A percentile compares a stretch with the other conserved stretches of the same genome.
Evolutionary conservation across 2,113 vertebrate genomes (phyloP).

Genomic region (Ramphastos sulfuratus): DNA sequence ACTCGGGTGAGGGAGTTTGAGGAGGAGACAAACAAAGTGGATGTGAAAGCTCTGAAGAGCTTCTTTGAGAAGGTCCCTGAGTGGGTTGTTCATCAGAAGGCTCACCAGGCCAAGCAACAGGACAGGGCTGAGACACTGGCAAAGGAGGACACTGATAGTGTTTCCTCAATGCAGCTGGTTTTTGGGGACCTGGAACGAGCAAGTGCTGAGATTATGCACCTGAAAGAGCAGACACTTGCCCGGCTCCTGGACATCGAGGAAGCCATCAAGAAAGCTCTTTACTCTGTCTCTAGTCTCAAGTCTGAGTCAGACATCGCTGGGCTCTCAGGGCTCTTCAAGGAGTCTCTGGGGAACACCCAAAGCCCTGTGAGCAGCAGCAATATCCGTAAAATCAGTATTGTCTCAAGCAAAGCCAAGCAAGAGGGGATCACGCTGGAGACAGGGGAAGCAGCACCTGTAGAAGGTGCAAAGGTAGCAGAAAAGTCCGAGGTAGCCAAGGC

Average conservation of each 20-base stretch:
- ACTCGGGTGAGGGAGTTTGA: constrained; percentile 86
- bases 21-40: constrained; percentile 80
- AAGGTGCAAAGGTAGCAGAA: neutral
- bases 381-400: constrained; percentile 80
- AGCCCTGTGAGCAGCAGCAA: constrained; percentile 67
- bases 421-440: neutral
- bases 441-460: neutral
- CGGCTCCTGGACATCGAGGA: constrained; percentile 89
- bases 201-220: constrained; percentile 86
- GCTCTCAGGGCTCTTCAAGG: constrained; percentile 84
- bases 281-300: constrained; percentile 89
- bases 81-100: constrained; percentile 71
- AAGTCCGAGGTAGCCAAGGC: neutral
- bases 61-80: constrained; percentile 87
- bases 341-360: constrained; percentile 78
- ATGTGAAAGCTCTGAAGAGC: constrained; percentile 78
- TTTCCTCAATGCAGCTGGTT: constrained; percentile 81
- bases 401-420: constrained; percentile 72
- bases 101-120: constrained; percentile 20
- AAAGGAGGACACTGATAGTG: constrained; percentile 64
- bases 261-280: constrained; percentile 91
- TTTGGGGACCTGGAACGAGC: constrained; percentile 90
- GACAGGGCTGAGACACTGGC: constrained; percentile 40
- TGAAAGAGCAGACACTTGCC: constrained; percentile 93
- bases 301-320: constrained; percentile 85